These are phyloP conservation scores for Ptilodon capucinus DNA, from an alignment of 2,888 invertebrate species.

Conservation along the genomic window DNA sequence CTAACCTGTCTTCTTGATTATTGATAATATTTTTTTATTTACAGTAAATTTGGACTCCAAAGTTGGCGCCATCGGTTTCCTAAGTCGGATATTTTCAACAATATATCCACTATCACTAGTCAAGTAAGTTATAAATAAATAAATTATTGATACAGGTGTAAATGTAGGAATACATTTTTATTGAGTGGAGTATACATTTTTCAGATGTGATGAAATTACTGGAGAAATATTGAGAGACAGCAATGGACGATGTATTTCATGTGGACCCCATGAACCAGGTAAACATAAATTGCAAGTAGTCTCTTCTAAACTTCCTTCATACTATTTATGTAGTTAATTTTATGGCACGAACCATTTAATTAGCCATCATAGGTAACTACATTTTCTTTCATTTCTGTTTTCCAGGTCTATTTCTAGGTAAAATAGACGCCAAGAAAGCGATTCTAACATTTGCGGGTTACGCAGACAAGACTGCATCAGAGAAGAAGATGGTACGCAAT, in stretches of 20 bases:
- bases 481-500: constrained; percentile 91
- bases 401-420: constrained; percentile 88
- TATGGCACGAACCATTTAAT: too few species aligned
- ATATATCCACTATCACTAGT: constrained; percentile 74
- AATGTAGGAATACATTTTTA: not conserved
- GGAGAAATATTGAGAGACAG: constrained; percentile 89
- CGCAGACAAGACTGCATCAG: constrained; percentile 86
- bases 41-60: constrained; percentile 94
- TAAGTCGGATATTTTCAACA: constrained; percentile 84
- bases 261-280: constrained; percentile 93
- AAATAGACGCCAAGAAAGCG: constrained; percentile 78
- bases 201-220: constrained; percentile 86
- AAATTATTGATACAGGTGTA: not conserved
- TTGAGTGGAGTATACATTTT: constrained; percentile 9
- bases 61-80: constrained; percentile 95
- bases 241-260: constrained; percentile 89
- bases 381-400: too few species aligned
- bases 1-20: too few species aligned
- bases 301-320: not conserved
- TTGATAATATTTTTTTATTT: constrained; percentile 44
- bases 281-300: not conserved
- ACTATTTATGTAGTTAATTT: too few species aligned
- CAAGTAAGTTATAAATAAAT: constrained; percentile 55
- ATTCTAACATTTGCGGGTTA: constrained; percentile 75
- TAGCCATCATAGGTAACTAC: too few species aligned